These are phyloP conservation scores for Drosophila fuyamai DNA, from an alignment of 1,140 invertebrate species.

Conservation along the genomic window DNA sequence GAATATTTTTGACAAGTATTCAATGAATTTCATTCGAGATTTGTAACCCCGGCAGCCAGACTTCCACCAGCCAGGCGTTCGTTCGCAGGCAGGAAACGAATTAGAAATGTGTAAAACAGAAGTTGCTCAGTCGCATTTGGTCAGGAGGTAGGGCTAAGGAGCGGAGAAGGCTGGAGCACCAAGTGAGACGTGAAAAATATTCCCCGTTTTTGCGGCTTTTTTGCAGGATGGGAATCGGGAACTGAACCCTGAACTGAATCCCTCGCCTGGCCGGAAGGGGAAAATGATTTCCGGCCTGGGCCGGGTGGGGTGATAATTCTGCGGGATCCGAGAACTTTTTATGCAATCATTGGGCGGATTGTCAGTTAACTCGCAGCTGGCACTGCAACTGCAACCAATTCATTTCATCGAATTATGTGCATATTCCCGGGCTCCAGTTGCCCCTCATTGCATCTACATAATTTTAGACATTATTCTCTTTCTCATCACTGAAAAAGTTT, in stretches of 20 bases:
- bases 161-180: not conserved
- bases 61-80: slow-evolving; percentile 22
- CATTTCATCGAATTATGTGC: slow-evolving; percentile 67
- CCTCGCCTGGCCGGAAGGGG: slow-evolving; percentile 54
- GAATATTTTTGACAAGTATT: slow-evolving; percentile 82
- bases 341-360: slow-evolving; percentile 69
- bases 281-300: slow-evolving; percentile 70
- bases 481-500: slow-evolving; percentile 36
- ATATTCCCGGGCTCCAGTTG: slow-evolving; percentile 19
- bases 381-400: slow-evolving; percentile 42
- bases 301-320: slow-evolving; percentile 68
- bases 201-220: slow-evolving; percentile 39
- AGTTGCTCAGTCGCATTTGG: slow-evolving; percentile 59
- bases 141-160: slow-evolving; percentile 18
- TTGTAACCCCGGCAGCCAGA: slow-evolving; percentile 47
- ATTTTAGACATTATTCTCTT: slow-evolving; percentile 65
- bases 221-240: slow-evolving; percentile 37
- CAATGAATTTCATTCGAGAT: slow-evolving; percentile 82
- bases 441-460: slow-evolving; percentile 45
- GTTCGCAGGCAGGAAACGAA: slow-evolving; percentile 56
- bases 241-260: slow-evolving; percentile 34
- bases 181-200: slow-evolving; percentile 60
- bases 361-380: slow-evolving; percentile 63
- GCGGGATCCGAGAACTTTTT: slow-evolving; percentile 53
- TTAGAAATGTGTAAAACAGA: slow-evolving; percentile 83